Evolutionary conservation across 2,113 vertebrate genomes (phyloP).

Genomic region (Lophotis ruficrista): DNA sequence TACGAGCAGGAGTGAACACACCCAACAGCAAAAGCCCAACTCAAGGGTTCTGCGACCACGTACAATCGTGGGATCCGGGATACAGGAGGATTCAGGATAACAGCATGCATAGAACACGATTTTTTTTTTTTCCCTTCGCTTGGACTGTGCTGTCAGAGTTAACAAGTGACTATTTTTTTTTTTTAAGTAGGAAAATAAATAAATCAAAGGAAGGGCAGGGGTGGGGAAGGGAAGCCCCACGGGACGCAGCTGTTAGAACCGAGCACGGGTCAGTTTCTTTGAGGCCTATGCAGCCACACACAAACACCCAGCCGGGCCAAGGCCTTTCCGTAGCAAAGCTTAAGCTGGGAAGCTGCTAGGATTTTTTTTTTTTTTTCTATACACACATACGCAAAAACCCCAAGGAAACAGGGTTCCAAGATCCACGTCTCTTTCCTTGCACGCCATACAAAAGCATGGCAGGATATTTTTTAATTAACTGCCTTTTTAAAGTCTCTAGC

Average conservation of each 20-base stretch:
- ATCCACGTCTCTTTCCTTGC: rapidly evolving
- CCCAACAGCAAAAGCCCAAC: neutral
- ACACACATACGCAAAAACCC: rapidly evolving
- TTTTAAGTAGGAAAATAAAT: neutral
- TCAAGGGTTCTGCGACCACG: neutral
- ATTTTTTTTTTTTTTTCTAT: neutral
- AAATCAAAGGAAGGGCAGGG: neutral
- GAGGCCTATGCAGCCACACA: neutral
- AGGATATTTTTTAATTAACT: neutral
- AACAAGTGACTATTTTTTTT: neutral
- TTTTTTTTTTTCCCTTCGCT: neutral
- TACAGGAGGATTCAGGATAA: neutral
- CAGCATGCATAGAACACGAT: neutral
- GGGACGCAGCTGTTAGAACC: neutral
- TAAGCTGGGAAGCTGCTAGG: neutral
- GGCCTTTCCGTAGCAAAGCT: neutral
- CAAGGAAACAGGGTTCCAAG: neutral
- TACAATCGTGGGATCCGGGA: rapidly evolving
- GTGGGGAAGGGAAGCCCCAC: neutral
- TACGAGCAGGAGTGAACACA: neutral
- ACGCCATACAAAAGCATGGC: neutral
- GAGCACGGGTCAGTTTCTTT: neutral
- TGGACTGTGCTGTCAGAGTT: neutral
- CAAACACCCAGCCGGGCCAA: neutral
- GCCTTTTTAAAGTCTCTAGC: neutral